Percentiles rank a stretch among this genome's conserved stretches.
These are phyloP conservation scores for Cryptomyrus ogoouensis DNA, from an alignment of 2,113 vertebrate species.

Conservation along the genomic window DNA sequence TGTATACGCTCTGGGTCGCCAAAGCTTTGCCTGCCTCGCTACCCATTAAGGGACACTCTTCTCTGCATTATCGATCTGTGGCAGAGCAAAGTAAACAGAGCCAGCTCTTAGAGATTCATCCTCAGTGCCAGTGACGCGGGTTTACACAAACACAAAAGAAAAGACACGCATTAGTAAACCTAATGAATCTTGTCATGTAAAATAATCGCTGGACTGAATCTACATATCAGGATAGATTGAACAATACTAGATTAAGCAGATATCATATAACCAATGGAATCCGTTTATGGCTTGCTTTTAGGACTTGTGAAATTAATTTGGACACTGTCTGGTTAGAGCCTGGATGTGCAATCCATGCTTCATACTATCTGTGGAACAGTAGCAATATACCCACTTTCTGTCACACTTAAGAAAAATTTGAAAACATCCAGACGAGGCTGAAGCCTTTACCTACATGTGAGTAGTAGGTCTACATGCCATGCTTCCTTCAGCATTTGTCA, in stretches of 20 bases:
- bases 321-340: background rate
- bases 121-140: background rate
- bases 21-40: background rate
- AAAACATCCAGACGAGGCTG: background rate
- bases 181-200: background rate
- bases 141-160: background rate
- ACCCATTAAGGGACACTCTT: background rate
- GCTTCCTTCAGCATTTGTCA: background rate
- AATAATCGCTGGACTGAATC: background rate
- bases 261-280: background rate
- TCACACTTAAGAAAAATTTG: background rate
- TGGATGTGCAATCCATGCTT: background rate
- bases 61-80: background rate
- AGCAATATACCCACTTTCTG: background rate
- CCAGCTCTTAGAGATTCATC: background rate
- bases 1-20: background rate
- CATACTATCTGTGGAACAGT: slow-evolving; percentile 14
- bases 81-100: background rate
- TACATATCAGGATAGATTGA: background rate
- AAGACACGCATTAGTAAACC: background rate
- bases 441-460: background rate
- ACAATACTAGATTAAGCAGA: background rate
- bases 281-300: background rate
- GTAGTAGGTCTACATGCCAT: slow-evolving; percentile 11
- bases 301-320: background rate